Evolutionary conservation across 2,113 vertebrate genomes (phyloP).

Genomic region (Lampris incognitus): DNA sequence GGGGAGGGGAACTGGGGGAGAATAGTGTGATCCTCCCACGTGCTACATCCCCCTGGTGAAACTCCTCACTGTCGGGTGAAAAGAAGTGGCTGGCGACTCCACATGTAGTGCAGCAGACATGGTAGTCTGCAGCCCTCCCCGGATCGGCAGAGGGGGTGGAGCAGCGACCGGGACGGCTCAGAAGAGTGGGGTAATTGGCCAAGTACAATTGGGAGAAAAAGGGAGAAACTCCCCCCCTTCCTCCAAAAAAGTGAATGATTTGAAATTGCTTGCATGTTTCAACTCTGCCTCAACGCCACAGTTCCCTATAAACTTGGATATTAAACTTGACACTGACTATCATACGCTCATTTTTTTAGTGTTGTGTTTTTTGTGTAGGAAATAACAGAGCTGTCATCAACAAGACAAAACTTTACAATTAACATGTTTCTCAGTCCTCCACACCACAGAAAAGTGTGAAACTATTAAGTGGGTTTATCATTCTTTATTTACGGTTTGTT

Average conservation of each 20-base stretch:
- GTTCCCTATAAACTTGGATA: constrained; percentile 43
- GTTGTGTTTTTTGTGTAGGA: constrained; percentile 23
- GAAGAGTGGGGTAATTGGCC: no score
- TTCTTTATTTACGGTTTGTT: constrained; percentile 64
- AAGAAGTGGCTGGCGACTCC: no score
- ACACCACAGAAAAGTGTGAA: constrained; percentile 18
- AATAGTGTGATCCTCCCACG: no score
- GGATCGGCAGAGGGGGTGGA: no score
- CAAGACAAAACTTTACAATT: constrained; percentile 43
- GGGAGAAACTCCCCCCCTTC: no score
- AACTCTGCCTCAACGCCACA: background rate
- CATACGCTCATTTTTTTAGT: constrained; percentile 34
- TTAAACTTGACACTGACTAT: constrained; percentile 37
- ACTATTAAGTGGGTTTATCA: constrained; percentile 53
- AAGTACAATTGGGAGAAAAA: no score
- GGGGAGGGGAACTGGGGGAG: no score
- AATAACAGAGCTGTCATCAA: constrained; percentile 52
- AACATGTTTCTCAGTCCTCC: constrained; percentile 10
- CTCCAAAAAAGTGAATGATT: background rate
- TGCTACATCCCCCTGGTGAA: no score
- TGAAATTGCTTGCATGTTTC: background rate
- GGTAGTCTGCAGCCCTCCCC: no score
- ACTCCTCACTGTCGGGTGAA: no score
- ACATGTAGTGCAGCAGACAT: no score
- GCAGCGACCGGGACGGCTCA: no score